A percentile compares a stretch with the other conserved stretches of the same genome.
Evolutionary conservation across 2,113 vertebrate genomes (phyloP).

Genomic region (Axis porcinus): DNA sequence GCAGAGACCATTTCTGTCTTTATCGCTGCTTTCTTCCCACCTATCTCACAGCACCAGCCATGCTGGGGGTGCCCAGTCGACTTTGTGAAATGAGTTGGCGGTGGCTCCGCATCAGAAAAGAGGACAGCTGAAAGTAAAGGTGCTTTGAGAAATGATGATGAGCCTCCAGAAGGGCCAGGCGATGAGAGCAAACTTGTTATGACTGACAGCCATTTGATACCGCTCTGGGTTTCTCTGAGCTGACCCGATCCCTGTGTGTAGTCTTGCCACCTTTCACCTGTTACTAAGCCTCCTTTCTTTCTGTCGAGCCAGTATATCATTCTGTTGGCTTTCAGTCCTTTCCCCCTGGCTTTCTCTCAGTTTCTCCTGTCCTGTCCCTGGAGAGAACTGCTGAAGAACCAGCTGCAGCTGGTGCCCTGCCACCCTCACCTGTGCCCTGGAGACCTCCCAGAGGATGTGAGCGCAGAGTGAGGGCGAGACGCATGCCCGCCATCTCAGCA

Average conservation of each 20-base stretch:
- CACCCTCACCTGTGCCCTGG: not conserved
- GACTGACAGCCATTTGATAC: accelerated
- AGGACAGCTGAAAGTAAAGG: not conserved
- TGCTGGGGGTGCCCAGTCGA: not conserved
- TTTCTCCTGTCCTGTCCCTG: not conserved
- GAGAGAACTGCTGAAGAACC: not conserved
- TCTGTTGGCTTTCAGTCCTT: conserved; percentile 59
- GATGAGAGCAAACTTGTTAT: not conserved
- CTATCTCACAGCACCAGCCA: not conserved
- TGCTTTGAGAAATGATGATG: not conserved
- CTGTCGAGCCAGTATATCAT: not conserved
- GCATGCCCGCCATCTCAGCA: not conserved
- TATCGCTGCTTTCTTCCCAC: not conserved
- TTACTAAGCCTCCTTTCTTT: not conserved
- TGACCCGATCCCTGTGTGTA: not conserved
- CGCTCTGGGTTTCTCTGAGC: not conserved
- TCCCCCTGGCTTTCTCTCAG: conserved; percentile 37
- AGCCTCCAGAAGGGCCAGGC: not conserved
- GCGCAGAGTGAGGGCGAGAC: not conserved
- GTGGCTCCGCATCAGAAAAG: not conserved
- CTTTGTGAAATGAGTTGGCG: not conserved
- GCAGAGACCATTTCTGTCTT: not conserved
- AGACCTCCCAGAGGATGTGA: not conserved
- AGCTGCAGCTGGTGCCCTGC: not conserved
- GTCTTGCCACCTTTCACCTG: not conserved